These are phyloP conservation scores for Ennomos quercinarius DNA, from an alignment of 2,888 invertebrate species.

Conservation along the genomic window DNA sequence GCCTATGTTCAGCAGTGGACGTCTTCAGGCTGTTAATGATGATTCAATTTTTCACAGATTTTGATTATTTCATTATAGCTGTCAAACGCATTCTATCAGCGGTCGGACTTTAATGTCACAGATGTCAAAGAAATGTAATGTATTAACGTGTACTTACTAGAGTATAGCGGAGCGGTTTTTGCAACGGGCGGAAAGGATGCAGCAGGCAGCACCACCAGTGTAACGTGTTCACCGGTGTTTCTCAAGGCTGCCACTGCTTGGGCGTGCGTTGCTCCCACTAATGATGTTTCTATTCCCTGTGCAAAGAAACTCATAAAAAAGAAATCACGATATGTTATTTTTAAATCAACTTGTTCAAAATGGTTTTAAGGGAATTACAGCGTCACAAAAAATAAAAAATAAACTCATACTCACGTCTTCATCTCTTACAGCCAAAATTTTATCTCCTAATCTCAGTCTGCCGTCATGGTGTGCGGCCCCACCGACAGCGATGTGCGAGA, in stretches of 20 bases:
- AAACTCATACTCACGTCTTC: constrained; percentile 72
- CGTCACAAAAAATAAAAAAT: not conserved
- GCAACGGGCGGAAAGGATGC: constrained; percentile 74
- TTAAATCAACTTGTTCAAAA: not conserved
- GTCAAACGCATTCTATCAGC: too few relatives aligned
- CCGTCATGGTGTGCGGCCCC: constrained; percentile 81
- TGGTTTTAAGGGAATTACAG: not conserved
- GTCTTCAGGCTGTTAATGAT: too few relatives aligned
- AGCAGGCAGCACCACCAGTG: constrained; percentile 76
- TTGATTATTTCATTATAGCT: too few relatives aligned
- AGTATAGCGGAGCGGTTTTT: constrained; percentile 72
- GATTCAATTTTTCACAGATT: too few relatives aligned
- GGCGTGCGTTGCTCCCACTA: constrained; percentile 80
- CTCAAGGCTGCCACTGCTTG: constrained; percentile 77
- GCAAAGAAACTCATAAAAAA: constrained; percentile 15
- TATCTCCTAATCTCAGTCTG: constrained; percentile 79
- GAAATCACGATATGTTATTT: not conserved
- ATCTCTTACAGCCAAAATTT: constrained; percentile 81
- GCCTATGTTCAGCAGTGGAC: too few relatives aligned
- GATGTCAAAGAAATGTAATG: not conserved
- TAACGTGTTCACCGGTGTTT: constrained; percentile 79
- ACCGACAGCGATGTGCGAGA: constrained; percentile 80
- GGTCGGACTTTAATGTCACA: not conserved
- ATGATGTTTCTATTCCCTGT: constrained; percentile 78
- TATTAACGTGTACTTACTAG: constrained; percentile 63